phyloP scores from a whole-genome alignment of 37 sponge, comb jelly and placozoan species.

The Petrosia ficiformis region DNA sequence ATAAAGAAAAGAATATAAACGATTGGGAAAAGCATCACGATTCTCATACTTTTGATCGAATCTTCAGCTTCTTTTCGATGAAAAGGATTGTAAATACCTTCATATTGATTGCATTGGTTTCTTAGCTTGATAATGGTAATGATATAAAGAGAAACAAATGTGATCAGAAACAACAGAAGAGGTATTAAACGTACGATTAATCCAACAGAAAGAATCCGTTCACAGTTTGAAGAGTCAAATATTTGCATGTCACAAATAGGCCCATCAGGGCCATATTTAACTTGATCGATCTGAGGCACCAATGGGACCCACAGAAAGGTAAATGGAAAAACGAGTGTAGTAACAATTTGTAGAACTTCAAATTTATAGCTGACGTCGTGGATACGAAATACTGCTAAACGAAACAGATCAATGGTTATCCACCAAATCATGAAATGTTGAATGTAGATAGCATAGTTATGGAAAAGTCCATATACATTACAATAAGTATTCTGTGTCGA shows the following conservation, averaged over 20 bases:
- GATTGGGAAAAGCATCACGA: background rate
- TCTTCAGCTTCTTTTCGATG: background rate
- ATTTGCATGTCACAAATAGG: conserved; percentile 19
- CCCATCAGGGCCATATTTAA: conserved; percentile 25
- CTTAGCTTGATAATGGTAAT: background rate
- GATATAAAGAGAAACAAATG: background rate
- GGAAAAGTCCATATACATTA: conserved; percentile 27
- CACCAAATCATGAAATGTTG: conserved; percentile 6
- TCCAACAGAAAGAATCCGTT: background rate
- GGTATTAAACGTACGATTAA: background rate
- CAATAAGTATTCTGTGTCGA: conserved; percentile 1
- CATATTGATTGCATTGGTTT: background rate
- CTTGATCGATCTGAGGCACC: background rate
- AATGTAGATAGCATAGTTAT: conserved; percentile 25
- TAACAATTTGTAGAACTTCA: background rate
- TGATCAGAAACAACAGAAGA: background rate
- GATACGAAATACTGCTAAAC: background rate
- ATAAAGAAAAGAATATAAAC: background rate
- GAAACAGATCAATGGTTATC: conserved; percentile 12
- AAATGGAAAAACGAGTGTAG: conserved; percentile 3
- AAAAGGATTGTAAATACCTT: background rate
- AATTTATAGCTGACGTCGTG: background rate
- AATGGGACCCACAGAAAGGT: conserved; percentile 42
- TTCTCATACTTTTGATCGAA: background rate
- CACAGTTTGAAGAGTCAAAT: background rate